Base-by-base conservation (phyloP, 1,140 invertebrate species). In the Ditylenchus dipsaci region DNA sequence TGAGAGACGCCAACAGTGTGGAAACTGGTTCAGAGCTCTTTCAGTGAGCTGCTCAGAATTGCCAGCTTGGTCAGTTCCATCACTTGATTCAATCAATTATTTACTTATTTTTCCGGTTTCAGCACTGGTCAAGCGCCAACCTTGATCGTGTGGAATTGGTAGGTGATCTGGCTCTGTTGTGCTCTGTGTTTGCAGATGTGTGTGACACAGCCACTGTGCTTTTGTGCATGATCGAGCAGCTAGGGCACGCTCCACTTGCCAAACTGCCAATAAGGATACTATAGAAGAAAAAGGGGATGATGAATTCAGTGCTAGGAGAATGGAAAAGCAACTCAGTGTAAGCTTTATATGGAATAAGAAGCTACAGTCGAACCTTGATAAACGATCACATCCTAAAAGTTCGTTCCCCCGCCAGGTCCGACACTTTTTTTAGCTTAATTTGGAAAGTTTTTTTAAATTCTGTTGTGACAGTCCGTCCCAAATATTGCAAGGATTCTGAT, bases 1-100 rank as follows among this genome's bases (percentile, higher is more conserved):
- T 5, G 49, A 53, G 49, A 53, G 49, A 53, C 49, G 49, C 3
- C 49, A 53, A 53, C 47, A 63, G 23, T 79, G 17, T 77, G 76
- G 76, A 79, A 69, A 58, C 47, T 67, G 11, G 65, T 76, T 38
- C 76, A 78, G 38, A 17, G 3, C 5, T 42, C 63, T 21, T 77
- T 73, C 53, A 66, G 67, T 11, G 68, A 77, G 21, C 57, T 77
- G 9, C 49, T 77, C 26, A 42, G 57, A 0, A 65, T 75, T 17
- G 64, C 73, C 17, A 60, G 63, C 21, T 63, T 70, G 66, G 73
- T 74, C 23, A 73, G 74, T 63, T 11, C n/a, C n/a, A 13, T 53
- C 15, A 53, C 49, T 15, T 7, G 15, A 7, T 21, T 7, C 8
- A 53, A 53, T 53, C 8, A 1, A 3, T 53, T 17, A 7, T 53